Evolutionary conservation across 2,888 invertebrate genomes (phyloP).

Genomic region (Eumerus sabulonum): DNA sequence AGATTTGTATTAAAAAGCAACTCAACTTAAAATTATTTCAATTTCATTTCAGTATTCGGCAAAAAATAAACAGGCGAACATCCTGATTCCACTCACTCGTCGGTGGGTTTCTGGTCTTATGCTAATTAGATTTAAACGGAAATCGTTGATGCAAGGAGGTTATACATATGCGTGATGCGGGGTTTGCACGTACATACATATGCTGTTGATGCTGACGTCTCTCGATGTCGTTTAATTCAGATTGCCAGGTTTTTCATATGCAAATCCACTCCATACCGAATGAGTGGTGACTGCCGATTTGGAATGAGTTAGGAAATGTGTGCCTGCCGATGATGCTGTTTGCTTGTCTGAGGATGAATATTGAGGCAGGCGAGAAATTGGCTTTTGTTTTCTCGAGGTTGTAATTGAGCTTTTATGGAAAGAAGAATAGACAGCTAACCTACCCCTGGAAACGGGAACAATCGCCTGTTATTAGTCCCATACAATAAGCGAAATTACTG

Average conservation of each 20-base stretch:
- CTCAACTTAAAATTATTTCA: conserved; percentile 63
- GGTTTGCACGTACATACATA: too few relatives aligned
- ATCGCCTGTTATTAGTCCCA: too few relatives aligned
- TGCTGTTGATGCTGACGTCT: conserved; percentile 44
- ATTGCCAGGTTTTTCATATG: conserved; percentile 61
- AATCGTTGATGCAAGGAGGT: conserved; percentile 24
- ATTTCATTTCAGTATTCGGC: conserved; percentile 53
- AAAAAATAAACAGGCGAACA: too few relatives aligned
- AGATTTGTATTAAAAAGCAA: conserved; percentile 60
- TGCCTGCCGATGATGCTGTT: too few relatives aligned
- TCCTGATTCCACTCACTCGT: not conserved
- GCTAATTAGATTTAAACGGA: conserved; percentile 63
- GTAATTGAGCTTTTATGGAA: too few relatives aligned
- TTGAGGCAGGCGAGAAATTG: too few relatives aligned
- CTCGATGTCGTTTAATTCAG: conserved; percentile 57
- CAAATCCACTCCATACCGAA: conserved; percentile 49
- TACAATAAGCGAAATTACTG: too few relatives aligned
- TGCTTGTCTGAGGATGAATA: too few relatives aligned
- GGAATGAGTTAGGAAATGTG: not conserved
- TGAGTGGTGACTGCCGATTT: too few relatives aligned
- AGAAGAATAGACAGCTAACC: too few relatives aligned
- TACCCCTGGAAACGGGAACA: too few relatives aligned
- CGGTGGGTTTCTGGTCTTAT: conserved; percentile 37
- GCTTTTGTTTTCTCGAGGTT: too few relatives aligned
- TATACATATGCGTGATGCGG: not conserved